These are phyloP conservation scores for Saccostrea cuccullata DNA, from an alignment of 1,140 invertebrate species.

Conservation along the genomic window DNA sequence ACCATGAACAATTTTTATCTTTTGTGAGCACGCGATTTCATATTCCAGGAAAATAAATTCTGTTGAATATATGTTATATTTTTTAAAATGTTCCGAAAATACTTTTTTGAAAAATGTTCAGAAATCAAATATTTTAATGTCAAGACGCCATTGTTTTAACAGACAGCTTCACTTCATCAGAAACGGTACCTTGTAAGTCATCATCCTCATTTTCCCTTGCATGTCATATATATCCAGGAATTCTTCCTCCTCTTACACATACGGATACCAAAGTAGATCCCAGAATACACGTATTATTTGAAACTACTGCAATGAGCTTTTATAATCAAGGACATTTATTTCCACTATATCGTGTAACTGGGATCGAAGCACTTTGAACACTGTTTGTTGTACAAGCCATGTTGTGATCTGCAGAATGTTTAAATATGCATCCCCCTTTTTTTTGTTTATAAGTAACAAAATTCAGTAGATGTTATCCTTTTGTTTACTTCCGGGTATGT, in stretches of 20 bases:
- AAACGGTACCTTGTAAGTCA: constrained; percentile 29
- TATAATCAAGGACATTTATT: too few relatives aligned
- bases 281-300: too few relatives aligned
- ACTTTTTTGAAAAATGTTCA: neutral
- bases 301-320: too few relatives aligned
- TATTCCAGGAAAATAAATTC: too few relatives aligned
- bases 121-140: neutral
- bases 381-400: neutral
- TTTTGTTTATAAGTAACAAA: neutral
- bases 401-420: neutral
- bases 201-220: constrained; percentile 20
- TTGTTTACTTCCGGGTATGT: neutral
- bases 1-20: neutral
- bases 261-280: too few relatives aligned
- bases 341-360: too few relatives aligned
- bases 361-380: too few relatives aligned
- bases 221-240: neutral
- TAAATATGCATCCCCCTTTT: neutral
- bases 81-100: neutral
- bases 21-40: too few relatives aligned
- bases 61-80: neutral
- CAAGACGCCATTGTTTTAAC: constrained; percentile 1
- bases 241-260: neutral
- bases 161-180: constrained; percentile 32
- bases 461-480: neutral